Evolutionary conservation across 2,888 invertebrate species (phyloP), one percentile per base, ranked within the genome.

Genomic region (Pseudolycoriella hygida): DNA sequence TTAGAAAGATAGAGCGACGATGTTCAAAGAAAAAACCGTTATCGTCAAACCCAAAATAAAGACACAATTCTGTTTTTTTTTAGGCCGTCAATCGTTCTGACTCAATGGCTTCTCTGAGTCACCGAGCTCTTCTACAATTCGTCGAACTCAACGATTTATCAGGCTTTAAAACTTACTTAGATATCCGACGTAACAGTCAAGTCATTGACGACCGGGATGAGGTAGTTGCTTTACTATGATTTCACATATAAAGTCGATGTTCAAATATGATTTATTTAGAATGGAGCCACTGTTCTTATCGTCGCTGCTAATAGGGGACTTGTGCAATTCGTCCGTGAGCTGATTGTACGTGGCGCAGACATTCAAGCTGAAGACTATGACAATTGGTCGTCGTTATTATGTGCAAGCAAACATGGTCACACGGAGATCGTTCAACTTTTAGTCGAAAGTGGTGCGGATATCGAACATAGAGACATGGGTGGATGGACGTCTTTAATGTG

Each of bases 401-500:
- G 86, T 65, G 93, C 96, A 15, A 77, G 93, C 4, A 87, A 89
- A 56, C 86, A 83, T 55, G 96, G 96, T 0, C 78, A 88, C 62
- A 68, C 78, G 20, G 79, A 85, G 56, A 75, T 92, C 44, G 85
- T 85, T 45, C 71, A 77, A 51, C 79, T 87, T 53, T 66, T 97
- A 40, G 61, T 94, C 47, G 88, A 90, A 55, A 81, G 84, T 59
- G 86, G 85, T 44, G 88, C 87, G 14, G 74, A 77, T 48, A 72
- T 93, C 47, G 90, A 94, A 58, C 84, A 89, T 50, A 75, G 81
- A 52, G 90, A 92, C 61, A 79, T 86, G 73, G 93, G 93, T 53
- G 92, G 90, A 32, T 98, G 97, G 97, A 86, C 93, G 3, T 76
- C 96, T 0, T 72, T 98, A 46, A 90, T 97, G 84, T 98, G 97